Evolutionary conservation across 2,888 invertebrate species (phyloP), one percentile per base, ranked within the genome.

Genomic region (Troglohyphantes excavatus): DNA sequence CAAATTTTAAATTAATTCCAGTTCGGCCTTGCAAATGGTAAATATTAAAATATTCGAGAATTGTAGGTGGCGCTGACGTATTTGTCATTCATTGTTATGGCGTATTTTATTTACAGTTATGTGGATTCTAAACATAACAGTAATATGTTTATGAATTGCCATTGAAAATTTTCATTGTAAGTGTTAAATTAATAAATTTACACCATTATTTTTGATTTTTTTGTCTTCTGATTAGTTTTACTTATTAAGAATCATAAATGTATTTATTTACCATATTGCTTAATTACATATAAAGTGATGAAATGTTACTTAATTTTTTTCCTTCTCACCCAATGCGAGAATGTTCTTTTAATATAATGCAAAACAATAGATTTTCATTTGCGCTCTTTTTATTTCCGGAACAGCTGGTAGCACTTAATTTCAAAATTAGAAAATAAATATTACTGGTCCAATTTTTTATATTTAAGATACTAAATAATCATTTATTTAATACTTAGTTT

Each of bases 21-120:
- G n/a, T n/a, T n/a, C n/a, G n/a, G n/a, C n/a, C n/a, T n/a, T n/a
- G n/a, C n/a, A n/a, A n/a, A n/a, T n/a, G n/a, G n/a, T n/a, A n/a
- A n/a, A n/a, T n/a, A n/a, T n/a, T n/a, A n/a, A n/a, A n/a, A n/a
- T n/a, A n/a, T n/a, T n/a, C n/a, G n/a, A n/a, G n/a, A n/a, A n/a
- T n/a, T n/a, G n/a, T n/a, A n/a, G n/a, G n/a, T n/a, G n/a, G n/a
- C n/a, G n/a, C n/a, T n/a, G n/a, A n/a, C n/a, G n/a, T n/a, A n/a
- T n/a, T n/a, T 59, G 29, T 85, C 68, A 59, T 86, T 86, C 67
- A 76, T 79, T 86, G 78, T 53, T 53, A 86, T 86, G 86, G 86
- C 86, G 86, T 79, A 72, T 86, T 86, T 84, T 86, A 86, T 86
- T 86, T 86, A 86, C 86, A 86, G 86, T 86, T 86, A 86, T 72